phyloP scores from a whole-genome alignment of 2,797 vertebrate genomes.

The Artibeus lituratus region DNA sequence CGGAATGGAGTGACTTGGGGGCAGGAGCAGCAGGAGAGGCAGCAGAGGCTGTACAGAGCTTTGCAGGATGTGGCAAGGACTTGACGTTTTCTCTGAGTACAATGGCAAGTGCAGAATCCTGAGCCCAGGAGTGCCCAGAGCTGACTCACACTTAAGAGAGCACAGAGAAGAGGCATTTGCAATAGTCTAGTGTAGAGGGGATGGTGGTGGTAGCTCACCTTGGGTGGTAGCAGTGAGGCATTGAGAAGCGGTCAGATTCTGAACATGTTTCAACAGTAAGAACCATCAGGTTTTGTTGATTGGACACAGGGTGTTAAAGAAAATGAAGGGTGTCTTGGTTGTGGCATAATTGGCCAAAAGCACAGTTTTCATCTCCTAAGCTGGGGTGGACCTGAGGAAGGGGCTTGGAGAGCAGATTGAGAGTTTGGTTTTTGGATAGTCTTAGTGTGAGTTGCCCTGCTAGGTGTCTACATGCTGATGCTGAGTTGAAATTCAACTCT shows the following conservation, averaged over 20 bases:
- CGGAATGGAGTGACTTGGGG: background rate
- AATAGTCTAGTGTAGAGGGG: background rate
- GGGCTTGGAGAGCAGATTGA: background rate
- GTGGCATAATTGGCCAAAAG: background rate
- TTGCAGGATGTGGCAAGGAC: background rate
- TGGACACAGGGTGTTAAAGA: background rate
- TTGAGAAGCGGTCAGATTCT: background rate
- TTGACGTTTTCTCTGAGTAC: background rate
- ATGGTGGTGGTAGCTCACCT: background rate
- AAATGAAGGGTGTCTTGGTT: background rate
- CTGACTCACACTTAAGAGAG: background rate
- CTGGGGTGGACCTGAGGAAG: background rate
- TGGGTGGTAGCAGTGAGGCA: too few relatives aligned
- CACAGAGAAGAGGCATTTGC: background rate
- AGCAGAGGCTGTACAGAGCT: background rate
- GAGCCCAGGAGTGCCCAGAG: background rate
- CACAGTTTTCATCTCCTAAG: background rate
- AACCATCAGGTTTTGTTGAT: background rate
- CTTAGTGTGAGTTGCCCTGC: background rate
- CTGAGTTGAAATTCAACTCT: background rate
- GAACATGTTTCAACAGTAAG: background rate
- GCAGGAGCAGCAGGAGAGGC: background rate
- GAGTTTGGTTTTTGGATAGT: background rate
- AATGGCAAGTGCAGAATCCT: background rate
- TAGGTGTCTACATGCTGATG: background rate